Percentiles rank a stretch among this genome's conserved stretches.
Evolutionary conservation across 35 echinoderm and acorn worm species (phyloP).

Genomic region (Lytechinus pictus): DNA sequence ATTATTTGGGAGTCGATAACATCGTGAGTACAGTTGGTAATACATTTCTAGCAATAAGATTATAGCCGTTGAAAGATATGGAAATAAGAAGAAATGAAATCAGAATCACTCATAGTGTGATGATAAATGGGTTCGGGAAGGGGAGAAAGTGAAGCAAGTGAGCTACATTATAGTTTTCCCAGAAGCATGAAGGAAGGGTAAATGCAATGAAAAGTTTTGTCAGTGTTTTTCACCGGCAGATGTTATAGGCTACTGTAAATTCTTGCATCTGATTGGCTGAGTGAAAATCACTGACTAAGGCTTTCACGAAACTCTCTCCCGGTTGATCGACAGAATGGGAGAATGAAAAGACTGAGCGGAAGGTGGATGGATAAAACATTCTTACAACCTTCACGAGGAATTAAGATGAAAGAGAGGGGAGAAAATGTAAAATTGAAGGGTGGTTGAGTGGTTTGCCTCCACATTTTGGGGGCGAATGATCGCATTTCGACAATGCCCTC

Average conservation of each 20-base stretch:
- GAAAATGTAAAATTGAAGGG: neutral
- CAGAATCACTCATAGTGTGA: too few relatives aligned
- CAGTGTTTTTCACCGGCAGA: too few relatives aligned
- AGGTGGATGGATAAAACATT: neutral
- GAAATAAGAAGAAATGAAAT: too few relatives aligned
- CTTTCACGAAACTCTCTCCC: too few relatives aligned
- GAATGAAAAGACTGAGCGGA: neutral
- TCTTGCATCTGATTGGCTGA: too few relatives aligned
- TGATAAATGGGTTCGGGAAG: neutral
- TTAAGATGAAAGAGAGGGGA: conserved; percentile 12
- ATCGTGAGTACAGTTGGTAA: neutral
- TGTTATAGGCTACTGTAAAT: too few relatives aligned
- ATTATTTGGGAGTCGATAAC: neutral
- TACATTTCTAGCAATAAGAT: neutral
- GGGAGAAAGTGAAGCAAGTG: neutral
- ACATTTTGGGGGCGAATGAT: conserved; percentile 34
- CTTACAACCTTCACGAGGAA: neutral
- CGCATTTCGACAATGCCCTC: conserved; percentile 36
- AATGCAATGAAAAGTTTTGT: too few relatives aligned
- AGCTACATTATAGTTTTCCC: neutral
- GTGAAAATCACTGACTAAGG: too few relatives aligned
- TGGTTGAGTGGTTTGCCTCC: conserved; percentile 3
- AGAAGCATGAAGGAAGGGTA: too few relatives aligned
- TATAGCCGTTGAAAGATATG: neutral
- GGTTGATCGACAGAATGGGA: neutral